Percentiles rank a stretch among this genome's conserved stretches.
Conservation (phyloP, 2,113 vertebrate genomes). For the Turdus rufiventris region DNA sequence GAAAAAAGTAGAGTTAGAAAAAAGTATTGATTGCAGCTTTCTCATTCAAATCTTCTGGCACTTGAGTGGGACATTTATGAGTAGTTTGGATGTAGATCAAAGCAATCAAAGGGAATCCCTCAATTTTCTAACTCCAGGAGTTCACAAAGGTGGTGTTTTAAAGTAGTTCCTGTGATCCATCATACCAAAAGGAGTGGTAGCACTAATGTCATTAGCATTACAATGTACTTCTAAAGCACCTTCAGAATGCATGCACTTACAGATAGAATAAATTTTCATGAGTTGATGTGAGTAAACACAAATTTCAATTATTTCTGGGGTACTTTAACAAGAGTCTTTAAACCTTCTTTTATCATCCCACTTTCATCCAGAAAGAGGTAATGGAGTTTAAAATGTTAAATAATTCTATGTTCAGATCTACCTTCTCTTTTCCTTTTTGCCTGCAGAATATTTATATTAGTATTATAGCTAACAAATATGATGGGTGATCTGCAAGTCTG, state of each 20-base stretch:
- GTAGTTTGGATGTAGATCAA: neutral
- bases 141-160: neutral
- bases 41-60: neutral
- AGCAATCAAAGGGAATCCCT: neutral
- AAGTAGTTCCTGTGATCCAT: neutral
- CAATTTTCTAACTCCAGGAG: neutral
- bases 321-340: neutral
- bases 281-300: neutral
- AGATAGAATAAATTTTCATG: neutral
- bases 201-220: neutral
- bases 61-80: neutral
- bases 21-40: neutral
- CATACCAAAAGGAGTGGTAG: neutral
- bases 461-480: neutral
- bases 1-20: neutral
- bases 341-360: neutral
- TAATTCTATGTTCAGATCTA: neutral
- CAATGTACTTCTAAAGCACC: neutral
- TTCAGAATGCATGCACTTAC: neutral
- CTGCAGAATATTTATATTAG: neutral
- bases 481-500: neutral
- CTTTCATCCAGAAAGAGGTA: neutral
- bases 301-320: neutral
- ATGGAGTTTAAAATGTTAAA: neutral
- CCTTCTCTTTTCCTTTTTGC: neutral